Evolutionary conservation across 2,797 vertebrate genomes (phyloP), one percentile per base, ranked within the genome.

Genomic region (Tarsius wallacei): DNA sequence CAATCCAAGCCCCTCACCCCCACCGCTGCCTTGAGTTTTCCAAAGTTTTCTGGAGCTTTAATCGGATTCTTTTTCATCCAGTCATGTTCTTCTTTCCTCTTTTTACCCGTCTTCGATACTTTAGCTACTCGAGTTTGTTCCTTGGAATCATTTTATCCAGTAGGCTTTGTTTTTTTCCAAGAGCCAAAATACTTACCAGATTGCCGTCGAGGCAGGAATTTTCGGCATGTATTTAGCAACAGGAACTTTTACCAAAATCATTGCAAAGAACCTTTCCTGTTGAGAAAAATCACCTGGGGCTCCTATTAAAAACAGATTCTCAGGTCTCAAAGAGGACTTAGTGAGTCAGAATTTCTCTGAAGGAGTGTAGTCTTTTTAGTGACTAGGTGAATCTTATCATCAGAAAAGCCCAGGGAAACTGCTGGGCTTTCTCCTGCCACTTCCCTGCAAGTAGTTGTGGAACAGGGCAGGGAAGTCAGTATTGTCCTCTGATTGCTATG

Each of bases 1-100:
- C 93, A 90, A 89, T 0, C 91, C 90, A 82, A 86, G 66, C 0
- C 0, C 28, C 96, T 89, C 22, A 81, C 91, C 92, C 94, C 93
- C 73, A 93, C 90, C 97, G 94, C 61, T 80, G 70, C 96, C 87
- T 97, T 96, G 95, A 97, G 2, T 86, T 94, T 92, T 93, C 83
- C 14, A n/a, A 96, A 97, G 13, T 94, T 90, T 89, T 96, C 92
- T 17, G 61, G 91, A 94, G 81, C 15, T 24, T 84, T 55, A 78
- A 61, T 70, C 4, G 19, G 4, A 33, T 49, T 55, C 17, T 89
- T 80, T 88, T 83, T 36, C 74, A 71, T 73, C 31, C 84, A 82
- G 28, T 68, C 91, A 84, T 0, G 0, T 85, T 61, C 19, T 80
- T 66, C 33, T 73, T 1, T 2, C 2, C 53, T 87, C n/a, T 64